phyloP scores from a whole-genome alignment of 2,797 vertebrate genomes.

The Galago senegalensis region DNA sequence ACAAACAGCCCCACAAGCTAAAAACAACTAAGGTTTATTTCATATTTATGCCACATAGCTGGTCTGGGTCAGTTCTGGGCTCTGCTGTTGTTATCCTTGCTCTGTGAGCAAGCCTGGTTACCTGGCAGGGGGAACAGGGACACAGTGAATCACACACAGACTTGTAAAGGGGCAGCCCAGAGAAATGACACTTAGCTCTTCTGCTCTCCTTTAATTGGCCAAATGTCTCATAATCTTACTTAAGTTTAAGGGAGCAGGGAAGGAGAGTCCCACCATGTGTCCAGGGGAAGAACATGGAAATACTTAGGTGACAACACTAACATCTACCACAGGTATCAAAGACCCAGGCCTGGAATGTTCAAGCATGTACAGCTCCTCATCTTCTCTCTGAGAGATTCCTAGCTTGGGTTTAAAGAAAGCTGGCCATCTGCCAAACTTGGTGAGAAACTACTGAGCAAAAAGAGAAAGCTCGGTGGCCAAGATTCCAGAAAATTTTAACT shows the following conservation, averaged over 20 bases:
- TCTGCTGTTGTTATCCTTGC: background rate
- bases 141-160: fast-evolving
- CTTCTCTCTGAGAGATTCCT: background rate
- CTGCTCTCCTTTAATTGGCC: background rate
- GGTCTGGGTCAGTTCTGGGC: background rate
- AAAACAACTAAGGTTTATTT: background rate
- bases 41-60: background rate
- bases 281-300: background rate
- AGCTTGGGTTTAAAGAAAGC: background rate
- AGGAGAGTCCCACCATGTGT: background rate
- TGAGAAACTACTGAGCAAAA: conserved; percentile 17
- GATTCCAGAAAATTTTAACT: background rate
- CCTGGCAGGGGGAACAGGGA: background rate
- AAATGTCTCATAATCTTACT: background rate
- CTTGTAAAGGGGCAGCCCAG: background rate
- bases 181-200: background rate
- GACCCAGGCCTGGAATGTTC: fast-evolving
- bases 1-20: background rate
- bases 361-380: background rate
- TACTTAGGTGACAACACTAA: background rate
- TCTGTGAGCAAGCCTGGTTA: too few relatives aligned
- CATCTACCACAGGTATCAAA: background rate
- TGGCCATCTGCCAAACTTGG: background rate
- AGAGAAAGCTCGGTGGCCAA: background rate
- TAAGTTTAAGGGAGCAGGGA: background rate